Evolutionary conservation across 2,888 invertebrate genomes (phyloP).

Genomic region (Tiphia femorata): DNA sequence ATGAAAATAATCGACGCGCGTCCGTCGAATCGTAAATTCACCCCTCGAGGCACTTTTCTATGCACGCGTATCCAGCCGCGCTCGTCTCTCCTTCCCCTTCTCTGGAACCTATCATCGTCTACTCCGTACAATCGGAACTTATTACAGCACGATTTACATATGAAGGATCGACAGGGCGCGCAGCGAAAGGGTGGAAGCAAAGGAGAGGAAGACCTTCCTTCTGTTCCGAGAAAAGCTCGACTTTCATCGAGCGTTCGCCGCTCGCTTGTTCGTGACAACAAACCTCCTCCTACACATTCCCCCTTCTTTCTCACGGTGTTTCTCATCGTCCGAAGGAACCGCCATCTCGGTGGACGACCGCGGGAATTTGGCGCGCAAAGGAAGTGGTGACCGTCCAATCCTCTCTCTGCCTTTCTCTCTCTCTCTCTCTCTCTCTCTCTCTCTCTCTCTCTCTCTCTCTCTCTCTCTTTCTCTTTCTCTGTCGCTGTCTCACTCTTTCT

Average conservation of each 20-base stretch:
- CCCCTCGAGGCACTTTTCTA: too few species aligned
- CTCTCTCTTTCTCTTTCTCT: too few species aligned
- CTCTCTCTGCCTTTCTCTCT: constrained; percentile 39
- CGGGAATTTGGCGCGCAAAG: constrained; percentile 51
- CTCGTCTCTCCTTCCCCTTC: too few species aligned
- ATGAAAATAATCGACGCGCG: too few species aligned
- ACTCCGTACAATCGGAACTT: background rate
- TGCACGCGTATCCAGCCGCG: too few species aligned
- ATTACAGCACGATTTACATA: background rate
- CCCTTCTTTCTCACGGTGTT: constrained; percentile 36
- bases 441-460: background rate
- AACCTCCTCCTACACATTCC: too few species aligned
- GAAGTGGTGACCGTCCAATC: constrained; percentile 52
- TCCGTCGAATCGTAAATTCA: too few species aligned
- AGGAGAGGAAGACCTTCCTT: constrained; percentile 1
- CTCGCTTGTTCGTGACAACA: background rate
- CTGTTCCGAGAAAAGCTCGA: constrained; percentile 17
- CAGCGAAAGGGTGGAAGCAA: too few species aligned
- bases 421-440: too few species aligned
- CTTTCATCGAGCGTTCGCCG: constrained; percentile 7
- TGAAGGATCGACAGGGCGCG: background rate
- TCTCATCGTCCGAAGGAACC: constrained; percentile 21
- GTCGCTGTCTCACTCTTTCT: too few species aligned
- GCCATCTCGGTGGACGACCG: constrained; percentile 17
- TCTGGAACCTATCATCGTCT: too few species aligned